These are phyloP conservation scores for Lobophora halterata DNA, from an alignment of 2,888 invertebrate genomes.

Conservation along the genomic window DNA sequence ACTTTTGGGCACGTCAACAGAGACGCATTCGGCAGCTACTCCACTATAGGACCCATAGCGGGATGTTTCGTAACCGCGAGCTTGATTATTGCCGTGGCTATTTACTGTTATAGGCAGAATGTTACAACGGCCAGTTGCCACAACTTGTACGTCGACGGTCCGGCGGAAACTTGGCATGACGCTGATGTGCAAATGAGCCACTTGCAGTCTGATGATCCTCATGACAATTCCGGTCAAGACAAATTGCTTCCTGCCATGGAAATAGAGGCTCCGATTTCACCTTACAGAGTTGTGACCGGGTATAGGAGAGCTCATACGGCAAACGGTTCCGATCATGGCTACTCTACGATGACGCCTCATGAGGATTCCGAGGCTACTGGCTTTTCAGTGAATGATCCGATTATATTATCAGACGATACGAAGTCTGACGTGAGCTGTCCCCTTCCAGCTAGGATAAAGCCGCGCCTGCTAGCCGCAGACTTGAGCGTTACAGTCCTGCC, in stretches of 20 bases:
- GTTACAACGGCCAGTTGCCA: conserved; percentile 74
- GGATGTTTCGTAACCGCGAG: conserved; percentile 92
- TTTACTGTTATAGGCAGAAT: conserved; percentile 91
- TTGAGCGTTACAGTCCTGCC: conserved; percentile 74
- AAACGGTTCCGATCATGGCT: conserved; percentile 95
- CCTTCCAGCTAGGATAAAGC: conserved; percentile 71
- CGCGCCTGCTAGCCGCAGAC: conserved; percentile 62
- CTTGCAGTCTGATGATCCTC: conserved; percentile 85
- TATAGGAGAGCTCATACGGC: conserved; percentile 88
- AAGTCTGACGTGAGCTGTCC: conserved; percentile 81
- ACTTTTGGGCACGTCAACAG: conserved; percentile 74
- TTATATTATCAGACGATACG: conserved; percentile 76
- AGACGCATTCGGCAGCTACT: conserved; percentile 79
- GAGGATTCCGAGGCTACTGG: conserved; percentile 93
- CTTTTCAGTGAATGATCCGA: conserved; percentile 85
- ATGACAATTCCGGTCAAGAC: conserved; percentile 84
- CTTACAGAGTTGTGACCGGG: conserved; percentile 91
- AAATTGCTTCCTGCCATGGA: conserved; percentile 81
- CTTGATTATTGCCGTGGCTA: conserved; percentile 88
- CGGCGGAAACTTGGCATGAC: conserved; percentile 77
- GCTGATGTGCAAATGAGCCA: conserved; percentile 86
- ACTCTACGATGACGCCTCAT: conserved; percentile 96
- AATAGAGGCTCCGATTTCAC: conserved; percentile 88
- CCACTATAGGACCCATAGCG: conserved; percentile 92
- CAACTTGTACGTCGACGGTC: conserved; percentile 74